phyloP scores from a whole-genome alignment of 2,113 vertebrate genomes.

The Bubalus kerabau region DNA sequence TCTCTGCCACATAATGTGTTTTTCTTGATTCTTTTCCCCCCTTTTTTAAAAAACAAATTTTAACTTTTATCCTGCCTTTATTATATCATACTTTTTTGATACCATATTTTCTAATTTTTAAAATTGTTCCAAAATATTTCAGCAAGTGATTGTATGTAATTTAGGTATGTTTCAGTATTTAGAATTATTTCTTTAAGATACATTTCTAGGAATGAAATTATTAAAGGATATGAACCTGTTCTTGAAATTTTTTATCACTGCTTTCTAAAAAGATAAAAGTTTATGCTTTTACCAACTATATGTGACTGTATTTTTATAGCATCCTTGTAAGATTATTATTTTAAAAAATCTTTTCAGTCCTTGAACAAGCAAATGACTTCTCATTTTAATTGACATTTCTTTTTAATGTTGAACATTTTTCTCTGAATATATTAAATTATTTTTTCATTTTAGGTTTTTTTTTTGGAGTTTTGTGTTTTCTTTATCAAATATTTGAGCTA shows the following conservation, averaged over 20 bases:
- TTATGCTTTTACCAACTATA: background rate
- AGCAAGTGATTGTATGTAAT: background rate
- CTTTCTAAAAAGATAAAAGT: slow-evolving; percentile 17
- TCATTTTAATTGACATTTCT: slow-evolving; percentile 22
- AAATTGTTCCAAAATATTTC: background rate
- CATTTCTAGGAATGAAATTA: background rate
- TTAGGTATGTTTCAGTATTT: background rate
- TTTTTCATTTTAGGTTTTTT: slow-evolving; percentile 35
- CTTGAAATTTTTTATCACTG: background rate
- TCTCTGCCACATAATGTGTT: background rate
- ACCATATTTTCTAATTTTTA: slow-evolving; percentile 7
- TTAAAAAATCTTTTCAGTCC: background rate
- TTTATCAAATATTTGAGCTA: background rate
- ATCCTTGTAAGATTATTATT: background rate
- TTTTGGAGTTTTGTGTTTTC: slow-evolving; percentile 13
- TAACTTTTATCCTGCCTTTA: background rate
- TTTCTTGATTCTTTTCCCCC: background rate
- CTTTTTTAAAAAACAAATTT: background rate
- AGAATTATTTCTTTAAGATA: slow-evolving; percentile 27
- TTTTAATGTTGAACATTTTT: slow-evolving; percentile 31
- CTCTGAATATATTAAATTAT: background rate
- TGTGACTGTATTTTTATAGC: background rate
- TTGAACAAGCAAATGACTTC: background rate
- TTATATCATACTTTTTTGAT: background rate
- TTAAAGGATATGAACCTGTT: background rate